Conservation (phyloP, 2,888 invertebrate genomes). For the Ophioninae sp. region DNA sequence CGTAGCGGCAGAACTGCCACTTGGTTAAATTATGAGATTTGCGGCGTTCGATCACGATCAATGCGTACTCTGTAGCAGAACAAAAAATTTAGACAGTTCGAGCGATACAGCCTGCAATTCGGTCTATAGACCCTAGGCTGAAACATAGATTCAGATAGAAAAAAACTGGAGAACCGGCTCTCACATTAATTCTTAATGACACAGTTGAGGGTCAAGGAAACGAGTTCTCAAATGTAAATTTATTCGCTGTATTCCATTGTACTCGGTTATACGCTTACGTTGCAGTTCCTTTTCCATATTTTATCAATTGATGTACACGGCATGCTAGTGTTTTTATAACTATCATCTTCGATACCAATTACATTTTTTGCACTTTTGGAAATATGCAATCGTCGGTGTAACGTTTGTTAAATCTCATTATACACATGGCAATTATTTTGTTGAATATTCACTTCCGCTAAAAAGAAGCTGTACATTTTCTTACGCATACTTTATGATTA, state of each 20-base stretch:
- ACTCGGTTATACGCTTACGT: background rate
- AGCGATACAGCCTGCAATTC: background rate
- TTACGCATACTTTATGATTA: no score
- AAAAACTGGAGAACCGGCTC: slow-evolving; percentile 31
- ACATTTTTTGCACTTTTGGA: background rate
- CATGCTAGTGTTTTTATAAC: background rate
- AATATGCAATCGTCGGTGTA: background rate
- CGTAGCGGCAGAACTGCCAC: background rate
- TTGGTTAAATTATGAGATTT: background rate
- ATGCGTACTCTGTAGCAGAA: background rate
- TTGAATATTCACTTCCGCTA: background rate
- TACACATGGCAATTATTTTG: background rate
- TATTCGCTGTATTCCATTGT: background rate
- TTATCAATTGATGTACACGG: background rate
- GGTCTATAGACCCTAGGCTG: background rate
- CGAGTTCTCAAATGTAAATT: slow-evolving; percentile 4
- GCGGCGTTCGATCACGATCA: background rate
- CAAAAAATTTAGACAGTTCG: background rate
- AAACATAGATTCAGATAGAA: background rate
- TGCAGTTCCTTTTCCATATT: background rate
- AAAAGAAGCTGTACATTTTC: no score
- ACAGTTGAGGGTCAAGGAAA: slow-evolving; percentile 63
- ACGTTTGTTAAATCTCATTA: background rate
- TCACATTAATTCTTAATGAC: slow-evolving; percentile 64
- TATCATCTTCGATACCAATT: background rate